A percentile compares a stretch with the other conserved stretches of the same genome.
Evolutionary conservation across 2,888 invertebrate species (phyloP).

Genomic region (Bellardia bayeri): DNA sequence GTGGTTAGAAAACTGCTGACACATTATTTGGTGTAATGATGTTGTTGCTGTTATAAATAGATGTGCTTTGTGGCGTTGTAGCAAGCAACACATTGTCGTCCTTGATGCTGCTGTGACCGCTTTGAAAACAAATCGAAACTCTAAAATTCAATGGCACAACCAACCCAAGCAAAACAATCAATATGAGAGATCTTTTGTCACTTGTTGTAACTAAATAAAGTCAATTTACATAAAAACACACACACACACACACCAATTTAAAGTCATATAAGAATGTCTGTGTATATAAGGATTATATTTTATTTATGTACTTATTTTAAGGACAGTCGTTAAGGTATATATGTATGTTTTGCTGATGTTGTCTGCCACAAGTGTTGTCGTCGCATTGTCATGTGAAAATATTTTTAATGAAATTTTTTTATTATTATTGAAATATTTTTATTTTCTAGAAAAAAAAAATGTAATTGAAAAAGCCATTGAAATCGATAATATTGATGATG

Average conservation of each 20-base stretch:
- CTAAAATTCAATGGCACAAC: conserved; percentile 1
- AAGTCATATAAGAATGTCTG: neutral
- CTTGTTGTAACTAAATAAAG: conserved; percentile 23
- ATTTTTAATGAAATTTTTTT: conserved; percentile 60
- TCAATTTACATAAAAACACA: conserved; percentile 26
- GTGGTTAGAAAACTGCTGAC: conserved; percentile 33
- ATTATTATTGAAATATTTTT: conserved; percentile 25
- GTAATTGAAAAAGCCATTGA: conserved; percentile 60
- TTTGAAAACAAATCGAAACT: conserved; percentile 6
- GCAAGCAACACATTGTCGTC: conserved; percentile 1
- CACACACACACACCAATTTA: neutral
- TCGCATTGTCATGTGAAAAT: conserved; percentile 57
- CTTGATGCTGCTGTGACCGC: neutral
- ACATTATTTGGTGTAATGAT: conserved; percentile 16
- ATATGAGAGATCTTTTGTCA: conserved; percentile 5
- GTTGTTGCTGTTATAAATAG: neutral
- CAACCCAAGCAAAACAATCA: neutral
- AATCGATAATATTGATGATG: conserved; percentile 60
- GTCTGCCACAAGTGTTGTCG: conserved; percentile 53
- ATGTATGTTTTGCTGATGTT: neutral
- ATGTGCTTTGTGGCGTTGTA: neutral
- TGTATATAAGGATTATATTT: conserved; percentile 14
- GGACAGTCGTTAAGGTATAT: conserved; percentile 24
- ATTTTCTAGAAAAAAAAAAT: conserved; percentile 13
- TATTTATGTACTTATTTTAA: neutral